Evolutionary conservation across 2,797 vertebrate genomes (phyloP), one percentile per base, ranked within the genome.

Genomic region (Hyperoplus lanceolatus): DNA sequence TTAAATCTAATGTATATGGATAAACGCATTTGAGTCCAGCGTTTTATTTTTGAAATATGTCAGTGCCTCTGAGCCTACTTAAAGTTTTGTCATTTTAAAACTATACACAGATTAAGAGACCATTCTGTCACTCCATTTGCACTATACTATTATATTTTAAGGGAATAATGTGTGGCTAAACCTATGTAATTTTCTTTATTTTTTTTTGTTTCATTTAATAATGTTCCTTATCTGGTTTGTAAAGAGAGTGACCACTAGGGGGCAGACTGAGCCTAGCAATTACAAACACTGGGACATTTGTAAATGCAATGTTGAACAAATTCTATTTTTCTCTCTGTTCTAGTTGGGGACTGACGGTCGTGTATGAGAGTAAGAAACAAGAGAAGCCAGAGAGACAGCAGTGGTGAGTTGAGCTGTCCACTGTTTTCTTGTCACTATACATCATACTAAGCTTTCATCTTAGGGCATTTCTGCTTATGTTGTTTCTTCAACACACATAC

Each of bases 271-370:
- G 41, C 41, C 61, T 36, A 81, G 65, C 48, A 81, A 77, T 76
- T 14, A 4, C 2, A 1, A 51, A 0, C n/a, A 6, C 15, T n/a
- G 12, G 18, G 8, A 13, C 6, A 8, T 50, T 46, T 10, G 1
- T 14, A 51, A 10, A 11, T 29, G 45, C 29, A 7, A 13, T 73
- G 6, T 38, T 65, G 2, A 78, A 60, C 29, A 53, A 11, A n/a
- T 57, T 55, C 71, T 55, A 4, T 66, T 38, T 66, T 50, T 79
- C 18, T 78, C 13, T 69, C 16, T 72, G 12, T 53, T 93, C 15
- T 89, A 99, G 98, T 72, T 99, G 97, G 97, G 97, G 97, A 53
- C 93, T 99, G 75, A 99, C 97, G 0, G 95, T 99, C 53, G 88
- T 98, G 43, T 96, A 92, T 0, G 96, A 97, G 73, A 97, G 94